Evolutionary conservation across 2,113 vertebrate species (phyloP).

Genomic region (Arizona elegans): DNA sequence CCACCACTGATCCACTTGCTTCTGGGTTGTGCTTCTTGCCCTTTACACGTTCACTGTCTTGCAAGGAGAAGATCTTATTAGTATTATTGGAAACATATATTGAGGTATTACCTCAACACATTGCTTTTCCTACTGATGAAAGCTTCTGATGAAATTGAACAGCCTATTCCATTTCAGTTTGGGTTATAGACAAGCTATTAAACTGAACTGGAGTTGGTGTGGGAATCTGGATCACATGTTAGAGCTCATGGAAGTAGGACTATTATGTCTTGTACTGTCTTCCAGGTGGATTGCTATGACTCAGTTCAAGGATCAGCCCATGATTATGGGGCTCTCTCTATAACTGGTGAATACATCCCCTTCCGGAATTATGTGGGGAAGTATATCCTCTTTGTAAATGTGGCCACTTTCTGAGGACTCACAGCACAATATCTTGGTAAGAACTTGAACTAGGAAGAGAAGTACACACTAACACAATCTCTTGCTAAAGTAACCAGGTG

Average conservation of each 20-base stretch:
- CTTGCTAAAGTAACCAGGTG: not conserved
- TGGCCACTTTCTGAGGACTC: conserved; percentile 90
- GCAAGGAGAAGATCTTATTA: not conserved
- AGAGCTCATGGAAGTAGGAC: not conserved
- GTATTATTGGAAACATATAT: not conserved
- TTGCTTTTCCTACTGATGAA: not conserved
- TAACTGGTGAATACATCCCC: conserved; percentile 74
- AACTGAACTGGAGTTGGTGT: not conserved
- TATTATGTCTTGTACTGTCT: not conserved
- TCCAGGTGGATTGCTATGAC: conserved; percentile 77
- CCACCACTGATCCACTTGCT: not conserved
- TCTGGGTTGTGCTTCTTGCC: not conserved
- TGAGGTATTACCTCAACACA: not conserved
- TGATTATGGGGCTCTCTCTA: conserved; percentile 74
- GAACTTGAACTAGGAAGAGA: conserved; percentile 22
- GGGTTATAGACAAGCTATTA: not conserved
- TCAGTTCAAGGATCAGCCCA: conserved; percentile 73
- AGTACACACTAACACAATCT: too few species aligned
- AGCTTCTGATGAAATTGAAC: not conserved
- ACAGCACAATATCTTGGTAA: conserved; percentile 90
- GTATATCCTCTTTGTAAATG: conserved; percentile 88
- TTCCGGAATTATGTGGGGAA: conserved; percentile 80
- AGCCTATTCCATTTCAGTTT: not conserved
- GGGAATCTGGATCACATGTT: not conserved
- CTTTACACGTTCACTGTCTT: not conserved